Evolutionary conservation across 2,888 invertebrate species (phyloP).

Genomic region (Sarcophaga caerulescens): DNA sequence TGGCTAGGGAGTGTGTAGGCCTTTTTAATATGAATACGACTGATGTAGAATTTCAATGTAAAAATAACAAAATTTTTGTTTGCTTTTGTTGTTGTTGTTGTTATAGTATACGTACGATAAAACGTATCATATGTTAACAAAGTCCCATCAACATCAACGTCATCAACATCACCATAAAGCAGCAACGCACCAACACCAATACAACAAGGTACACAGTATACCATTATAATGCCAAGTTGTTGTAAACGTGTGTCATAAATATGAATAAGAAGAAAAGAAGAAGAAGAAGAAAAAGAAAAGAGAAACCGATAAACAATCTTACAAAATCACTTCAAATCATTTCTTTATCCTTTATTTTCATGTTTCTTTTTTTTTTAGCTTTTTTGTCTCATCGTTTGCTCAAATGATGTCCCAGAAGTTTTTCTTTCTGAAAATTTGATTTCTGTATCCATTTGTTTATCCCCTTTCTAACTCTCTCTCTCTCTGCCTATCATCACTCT

Average conservation of each 20-base stretch:
- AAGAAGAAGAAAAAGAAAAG: not conserved
- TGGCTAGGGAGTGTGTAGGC: too few species aligned
- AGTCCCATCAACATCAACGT: constrained; percentile 18
- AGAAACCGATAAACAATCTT: constrained; percentile 19
- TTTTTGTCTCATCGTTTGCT: not conserved
- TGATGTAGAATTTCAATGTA: constrained; percentile 28
- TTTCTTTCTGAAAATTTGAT: constrained; percentile 2
- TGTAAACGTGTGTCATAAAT: constrained; percentile 7
- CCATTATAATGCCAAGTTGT: not conserved
- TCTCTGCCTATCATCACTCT: not conserved
- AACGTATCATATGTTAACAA: constrained; percentile 39
- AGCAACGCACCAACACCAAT: not conserved
- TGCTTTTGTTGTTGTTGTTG: not conserved
- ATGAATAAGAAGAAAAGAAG: constrained; percentile 11
- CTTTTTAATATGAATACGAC: not conserved
- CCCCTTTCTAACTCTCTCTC: not conserved
- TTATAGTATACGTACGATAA: constrained; percentile 18
- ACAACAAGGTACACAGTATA: not conserved
- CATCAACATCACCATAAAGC: not conserved
- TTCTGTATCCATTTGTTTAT: not conserved
- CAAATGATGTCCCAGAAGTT: constrained; percentile 42
- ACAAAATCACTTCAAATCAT: constrained; percentile 44
- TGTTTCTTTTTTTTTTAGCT: not conserved
- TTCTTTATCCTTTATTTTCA: not conserved
- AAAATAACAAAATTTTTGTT: not conserved